phyloP scores from a whole-genome alignment of 2,888 invertebrate species.

The Epinotia demarniana region DNA sequence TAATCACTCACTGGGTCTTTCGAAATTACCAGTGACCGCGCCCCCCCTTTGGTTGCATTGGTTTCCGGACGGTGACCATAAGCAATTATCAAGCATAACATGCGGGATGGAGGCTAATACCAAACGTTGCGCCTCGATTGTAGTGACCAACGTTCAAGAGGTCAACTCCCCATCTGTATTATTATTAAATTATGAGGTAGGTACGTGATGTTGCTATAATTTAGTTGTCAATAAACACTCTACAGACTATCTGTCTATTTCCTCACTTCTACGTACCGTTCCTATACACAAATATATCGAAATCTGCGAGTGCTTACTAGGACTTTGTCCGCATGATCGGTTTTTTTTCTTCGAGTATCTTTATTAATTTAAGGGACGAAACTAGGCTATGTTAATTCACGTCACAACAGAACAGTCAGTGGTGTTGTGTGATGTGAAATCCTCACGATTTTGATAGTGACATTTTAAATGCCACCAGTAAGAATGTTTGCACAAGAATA shows the following conservation, averaged over 20 bases:
- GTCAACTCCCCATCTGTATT: neutral
- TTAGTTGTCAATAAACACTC: no score
- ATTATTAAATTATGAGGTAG: neutral
- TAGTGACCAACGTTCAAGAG: neutral
- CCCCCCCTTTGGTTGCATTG: neutral
- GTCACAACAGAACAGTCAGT: no score
- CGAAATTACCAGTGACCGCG: neutral
- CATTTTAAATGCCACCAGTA: neutral
- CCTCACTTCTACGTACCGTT: neutral
- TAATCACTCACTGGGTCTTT: neutral
- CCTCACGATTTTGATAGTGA: no score
- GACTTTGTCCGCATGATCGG: neutral
- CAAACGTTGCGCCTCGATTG: neutral
- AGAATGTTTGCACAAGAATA: neutral
- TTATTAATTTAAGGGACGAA: no score
- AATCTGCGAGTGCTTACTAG: neutral
- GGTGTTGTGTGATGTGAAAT: no score
- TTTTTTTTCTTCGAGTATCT: no score
- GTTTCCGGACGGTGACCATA: neutral
- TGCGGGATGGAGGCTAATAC: neutral
- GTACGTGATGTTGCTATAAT: no score
- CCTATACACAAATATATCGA: neutral
- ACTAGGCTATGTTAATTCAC: no score
- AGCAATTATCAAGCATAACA: neutral
- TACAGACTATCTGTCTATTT: neutral